Conservation (phyloP, 2,888 invertebrate genomes). For the Rhagonycha lutea region DNA sequence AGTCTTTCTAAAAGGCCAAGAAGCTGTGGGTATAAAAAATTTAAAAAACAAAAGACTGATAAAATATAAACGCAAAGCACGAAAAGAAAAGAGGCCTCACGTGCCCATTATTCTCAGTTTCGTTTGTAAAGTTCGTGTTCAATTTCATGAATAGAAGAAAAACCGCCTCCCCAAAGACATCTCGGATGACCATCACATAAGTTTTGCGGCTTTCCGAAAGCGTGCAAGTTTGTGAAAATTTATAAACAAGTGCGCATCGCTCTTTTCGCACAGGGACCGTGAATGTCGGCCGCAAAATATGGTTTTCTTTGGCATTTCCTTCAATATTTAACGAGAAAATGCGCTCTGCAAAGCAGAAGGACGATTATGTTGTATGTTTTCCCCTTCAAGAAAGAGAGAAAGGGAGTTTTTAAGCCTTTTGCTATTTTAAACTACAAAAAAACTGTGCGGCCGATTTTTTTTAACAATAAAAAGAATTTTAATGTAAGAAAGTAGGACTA, state of each 20-base stretch:
- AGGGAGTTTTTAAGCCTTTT: no score
- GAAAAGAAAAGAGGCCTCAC: conserved; percentile 1
- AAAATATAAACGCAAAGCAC: conserved; percentile 13
- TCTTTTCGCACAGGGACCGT: conserved; percentile 29
- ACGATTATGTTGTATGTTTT: not conserved
- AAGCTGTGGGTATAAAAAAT: not conserved
- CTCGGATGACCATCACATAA: conserved; percentile 30
- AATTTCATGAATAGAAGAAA: conserved; percentile 22
- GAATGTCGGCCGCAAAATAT: conserved; percentile 30
- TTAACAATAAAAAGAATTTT: no score
- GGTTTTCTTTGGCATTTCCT: conserved; percentile 25
- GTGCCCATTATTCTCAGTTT: not conserved
- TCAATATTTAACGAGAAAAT: conserved; percentile 25
- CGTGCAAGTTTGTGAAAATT: conserved; percentile 27
- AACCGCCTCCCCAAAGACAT: conserved; percentile 18
- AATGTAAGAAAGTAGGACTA: no score
- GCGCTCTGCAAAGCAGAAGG: not conserved
- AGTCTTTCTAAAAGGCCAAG: no score
- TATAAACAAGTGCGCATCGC: conserved; percentile 29
- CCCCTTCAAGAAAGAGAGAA: not conserved
- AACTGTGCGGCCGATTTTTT: no score
- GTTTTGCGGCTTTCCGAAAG: conserved; percentile 20
- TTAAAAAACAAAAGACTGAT: conserved; percentile 2
- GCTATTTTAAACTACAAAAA: no score
- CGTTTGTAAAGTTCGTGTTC: conserved; percentile 11